Evolutionary conservation across 2,797 vertebrate genomes (phyloP).

Genomic region (Phaenicophaeus curvirostris): DNA sequence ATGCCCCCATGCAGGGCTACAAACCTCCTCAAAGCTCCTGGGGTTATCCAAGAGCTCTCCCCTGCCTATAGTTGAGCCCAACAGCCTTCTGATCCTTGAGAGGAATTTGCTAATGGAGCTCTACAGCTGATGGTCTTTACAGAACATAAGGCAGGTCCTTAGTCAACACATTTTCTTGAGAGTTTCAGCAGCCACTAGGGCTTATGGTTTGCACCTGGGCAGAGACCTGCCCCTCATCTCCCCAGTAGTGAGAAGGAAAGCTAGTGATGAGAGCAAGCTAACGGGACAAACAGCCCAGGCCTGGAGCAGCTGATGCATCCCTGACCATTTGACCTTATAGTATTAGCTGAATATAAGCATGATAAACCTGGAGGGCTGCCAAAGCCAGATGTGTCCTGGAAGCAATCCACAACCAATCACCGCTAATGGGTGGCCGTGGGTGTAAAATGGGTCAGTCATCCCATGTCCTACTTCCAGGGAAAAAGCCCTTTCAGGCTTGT

Average conservation of each 20-base stretch:
- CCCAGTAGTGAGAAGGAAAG: not conserved
- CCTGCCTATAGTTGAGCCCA: not conserved
- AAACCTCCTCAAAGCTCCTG: rapidly evolving
- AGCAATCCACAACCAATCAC: too few species aligned
- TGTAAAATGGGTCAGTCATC: not conserved
- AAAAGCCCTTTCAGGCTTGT: not conserved
- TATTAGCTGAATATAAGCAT: not conserved
- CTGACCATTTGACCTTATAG: too few species aligned
- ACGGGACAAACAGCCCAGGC: not conserved
- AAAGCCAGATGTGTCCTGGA: rapidly evolving
- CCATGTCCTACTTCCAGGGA: rapidly evolving
- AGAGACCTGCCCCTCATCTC: not conserved
- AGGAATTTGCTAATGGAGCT: not conserved
- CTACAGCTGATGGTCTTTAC: not conserved
- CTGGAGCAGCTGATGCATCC: too few species aligned
- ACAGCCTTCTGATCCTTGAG: not conserved
- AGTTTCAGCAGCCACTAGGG: not conserved
- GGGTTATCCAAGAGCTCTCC: not conserved
- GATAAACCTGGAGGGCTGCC: not conserved
- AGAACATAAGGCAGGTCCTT: not conserved
- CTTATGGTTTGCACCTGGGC: not conserved
- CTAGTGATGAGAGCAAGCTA: rapidly evolving
- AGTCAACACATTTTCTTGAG: not conserved
- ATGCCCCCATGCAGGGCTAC: not conserved
- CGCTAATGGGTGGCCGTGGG: not conserved